phyloP scores from a whole-genome alignment of 1,140 invertebrate genomes.

The Daktulosphaira vitifoliae region DNA sequence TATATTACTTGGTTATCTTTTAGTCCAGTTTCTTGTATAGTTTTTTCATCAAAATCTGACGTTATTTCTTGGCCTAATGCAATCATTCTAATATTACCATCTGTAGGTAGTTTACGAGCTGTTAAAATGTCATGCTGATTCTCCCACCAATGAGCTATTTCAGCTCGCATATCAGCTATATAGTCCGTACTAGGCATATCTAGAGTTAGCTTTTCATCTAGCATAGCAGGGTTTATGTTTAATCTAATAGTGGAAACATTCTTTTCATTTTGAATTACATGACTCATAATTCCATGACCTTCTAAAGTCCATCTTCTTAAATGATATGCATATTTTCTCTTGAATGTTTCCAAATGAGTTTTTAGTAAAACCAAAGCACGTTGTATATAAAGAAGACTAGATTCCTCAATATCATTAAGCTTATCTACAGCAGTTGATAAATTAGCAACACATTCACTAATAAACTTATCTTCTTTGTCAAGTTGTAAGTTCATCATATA shows the following conservation, averaged over 20 bases:
- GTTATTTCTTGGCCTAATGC: slow-evolving; percentile 88
- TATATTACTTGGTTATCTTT: slow-evolving; percentile 62
- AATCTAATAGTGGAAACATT: slow-evolving; percentile 55
- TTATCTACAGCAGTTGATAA: slow-evolving; percentile 68
- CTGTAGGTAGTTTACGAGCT: slow-evolving; percentile 45
- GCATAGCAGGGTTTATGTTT: slow-evolving; percentile 74
- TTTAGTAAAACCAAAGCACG: slow-evolving; percentile 75
- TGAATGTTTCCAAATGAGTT: slow-evolving; percentile 86
- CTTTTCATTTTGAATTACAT: slow-evolving; percentile 53
- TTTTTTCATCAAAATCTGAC: slow-evolving; percentile 87
- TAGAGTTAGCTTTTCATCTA: slow-evolving; percentile 65
- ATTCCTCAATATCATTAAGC: slow-evolving; percentile 59
- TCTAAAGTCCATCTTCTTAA: slow-evolving; percentile 74
- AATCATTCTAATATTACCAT: slow-evolving; percentile 81
- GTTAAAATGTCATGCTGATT: slow-evolving; percentile 24
- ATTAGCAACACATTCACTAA: slow-evolving; percentile 83
- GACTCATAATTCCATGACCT: slow-evolving; percentile 64
- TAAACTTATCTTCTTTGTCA: slow-evolving; percentile 84
- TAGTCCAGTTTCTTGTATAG: slow-evolving; percentile 77
- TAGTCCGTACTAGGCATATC: slow-evolving; percentile 71
- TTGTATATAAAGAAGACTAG: slow-evolving; percentile 78
- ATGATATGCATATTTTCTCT: slow-evolving; percentile 78
- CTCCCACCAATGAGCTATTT: slow-evolving; percentile 86
- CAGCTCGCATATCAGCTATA: slow-evolving; percentile 81
- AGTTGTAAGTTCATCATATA: slow-evolving; percentile 88